These are phyloP conservation scores for Paradoxurus hermaphroditus DNA, from an alignment of 2,113 vertebrate genomes.

Conservation along the genomic window DNA sequence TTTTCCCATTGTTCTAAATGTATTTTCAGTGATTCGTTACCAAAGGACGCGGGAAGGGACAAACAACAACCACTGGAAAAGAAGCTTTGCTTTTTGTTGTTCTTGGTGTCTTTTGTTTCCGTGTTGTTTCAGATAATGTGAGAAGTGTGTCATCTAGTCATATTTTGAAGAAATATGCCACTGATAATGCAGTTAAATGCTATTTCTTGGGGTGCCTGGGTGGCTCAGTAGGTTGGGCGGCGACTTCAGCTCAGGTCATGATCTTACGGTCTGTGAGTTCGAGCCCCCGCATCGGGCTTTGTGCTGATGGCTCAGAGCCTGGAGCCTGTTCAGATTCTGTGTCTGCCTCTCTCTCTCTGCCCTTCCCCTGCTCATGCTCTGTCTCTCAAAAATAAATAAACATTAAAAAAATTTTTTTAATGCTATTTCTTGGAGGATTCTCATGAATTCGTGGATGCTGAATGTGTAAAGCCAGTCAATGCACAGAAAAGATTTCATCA, in stretches of 20 bases:
- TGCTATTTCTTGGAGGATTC: neutral
- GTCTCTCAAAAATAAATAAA: too few species aligned
- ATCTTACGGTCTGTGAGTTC: too few species aligned
- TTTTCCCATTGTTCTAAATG: neutral
- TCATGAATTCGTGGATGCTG: neutral
- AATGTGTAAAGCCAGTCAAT: neutral
- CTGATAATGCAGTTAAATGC: neutral
- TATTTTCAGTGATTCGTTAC: neutral
- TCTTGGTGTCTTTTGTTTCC: neutral
- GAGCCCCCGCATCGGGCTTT: too few species aligned
- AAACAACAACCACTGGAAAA: neutral
- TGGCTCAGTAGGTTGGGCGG: too few species aligned
- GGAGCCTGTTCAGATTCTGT: too few species aligned
- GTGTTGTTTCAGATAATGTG: neutral
- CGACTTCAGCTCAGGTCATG: too few species aligned
- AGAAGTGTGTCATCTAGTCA: neutral
- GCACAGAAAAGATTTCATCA: neutral
- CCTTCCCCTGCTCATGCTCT: too few species aligned
- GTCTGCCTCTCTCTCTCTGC: too few species aligned
- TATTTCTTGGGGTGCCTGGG: neutral
- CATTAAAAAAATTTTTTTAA: too few species aligned
- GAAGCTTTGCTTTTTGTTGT: neutral
- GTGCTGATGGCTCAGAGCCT: too few species aligned
- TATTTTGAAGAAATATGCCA: conserved; percentile 33
- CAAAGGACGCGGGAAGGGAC: neutral